Percentiles rank a stretch among this genome's conserved stretches.
Conservation (phyloP, 2,888 invertebrate species). For the Agriopis aurantiaria region DNA sequence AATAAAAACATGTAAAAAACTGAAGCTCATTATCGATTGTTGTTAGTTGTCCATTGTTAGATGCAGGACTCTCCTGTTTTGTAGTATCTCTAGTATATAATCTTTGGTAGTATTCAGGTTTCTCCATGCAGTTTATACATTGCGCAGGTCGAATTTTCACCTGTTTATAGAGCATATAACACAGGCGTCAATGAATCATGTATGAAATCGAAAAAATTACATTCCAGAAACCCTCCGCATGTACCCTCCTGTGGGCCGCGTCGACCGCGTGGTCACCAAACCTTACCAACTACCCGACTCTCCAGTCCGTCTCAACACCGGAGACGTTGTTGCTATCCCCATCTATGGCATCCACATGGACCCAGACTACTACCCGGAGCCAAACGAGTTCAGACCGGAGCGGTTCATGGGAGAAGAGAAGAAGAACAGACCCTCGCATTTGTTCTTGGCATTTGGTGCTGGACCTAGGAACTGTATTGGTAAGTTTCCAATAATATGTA, state of each 20-base stretch:
- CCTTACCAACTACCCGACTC: conserved; percentile 83
- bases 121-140: no score
- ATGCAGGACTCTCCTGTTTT: no score
- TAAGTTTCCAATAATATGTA: conserved; percentile 40
- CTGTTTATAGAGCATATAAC: neutral
- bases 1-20: no score
- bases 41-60: no score
- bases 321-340: conserved; percentile 77
- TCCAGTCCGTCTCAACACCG: conserved; percentile 74
- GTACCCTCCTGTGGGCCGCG: conserved; percentile 84
- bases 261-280: conserved; percentile 85
- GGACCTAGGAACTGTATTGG: conserved; percentile 85
- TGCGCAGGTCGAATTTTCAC: no score
- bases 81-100: no score
- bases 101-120: no score
- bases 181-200: no score
- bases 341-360: conserved; percentile 84
- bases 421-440: conserved; percentile 76
- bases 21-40: no score
- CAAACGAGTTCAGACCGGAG: conserved; percentile 82
- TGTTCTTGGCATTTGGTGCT: conserved; percentile 84
- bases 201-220: neutral
- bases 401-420: conserved; percentile 85
- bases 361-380: conserved; percentile 84
- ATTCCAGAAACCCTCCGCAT: conserved; percentile 86